Evolutionary conservation across 2,888 invertebrate species (phyloP).

Genomic region (Caenorhabditis sp.): DNA sequence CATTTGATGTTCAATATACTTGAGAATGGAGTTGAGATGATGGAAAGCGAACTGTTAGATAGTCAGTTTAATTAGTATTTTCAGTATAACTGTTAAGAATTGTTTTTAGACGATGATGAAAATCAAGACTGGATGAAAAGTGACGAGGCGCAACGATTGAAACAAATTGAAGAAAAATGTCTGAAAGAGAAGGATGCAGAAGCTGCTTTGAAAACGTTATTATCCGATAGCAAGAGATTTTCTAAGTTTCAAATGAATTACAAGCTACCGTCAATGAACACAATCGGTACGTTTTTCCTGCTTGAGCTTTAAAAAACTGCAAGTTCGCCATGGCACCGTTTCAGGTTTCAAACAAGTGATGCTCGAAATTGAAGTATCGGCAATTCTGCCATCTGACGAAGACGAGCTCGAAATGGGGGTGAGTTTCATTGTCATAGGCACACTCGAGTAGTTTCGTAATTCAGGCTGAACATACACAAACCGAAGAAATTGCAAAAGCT

Average conservation of each 20-base stretch:
- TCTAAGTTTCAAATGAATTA: slow-evolving; percentile 11
- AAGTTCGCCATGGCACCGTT: too few species aligned
- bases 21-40: slow-evolving; percentile 14
- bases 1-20: slow-evolving; percentile 80
- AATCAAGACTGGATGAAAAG: slow-evolving; percentile 4
- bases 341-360: slow-evolving; percentile 15
- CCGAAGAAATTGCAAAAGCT: slow-evolving; percentile 22
- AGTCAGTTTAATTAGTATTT: too few species aligned
- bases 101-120: slow-evolving; percentile 4
- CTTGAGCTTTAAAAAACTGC: too few species aligned
- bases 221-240: slow-evolving; percentile 33
- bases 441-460: not conserved
- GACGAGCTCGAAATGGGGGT: slow-evolving; percentile 29
- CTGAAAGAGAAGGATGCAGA: slow-evolving; percentile 11
- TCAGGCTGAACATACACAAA: slow-evolving; percentile 31
- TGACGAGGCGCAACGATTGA: not conserved
- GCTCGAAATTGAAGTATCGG: slow-evolving; percentile 3
- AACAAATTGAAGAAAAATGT: not conserved
- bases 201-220: slow-evolving; percentile 17
- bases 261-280: slow-evolving; percentile 9
- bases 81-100: too few species aligned
- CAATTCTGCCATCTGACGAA: slow-evolving; percentile 7
- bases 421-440: not conserved
- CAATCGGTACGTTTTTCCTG: slow-evolving; percentile 8
- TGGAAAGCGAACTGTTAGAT: slow-evolving; percentile 14